A percentile compares a stretch with the other conserved stretches of the same genome.
Conservation (phyloP, 2,888 invertebrate genomes). For the Lasioglossum morio region DNA sequence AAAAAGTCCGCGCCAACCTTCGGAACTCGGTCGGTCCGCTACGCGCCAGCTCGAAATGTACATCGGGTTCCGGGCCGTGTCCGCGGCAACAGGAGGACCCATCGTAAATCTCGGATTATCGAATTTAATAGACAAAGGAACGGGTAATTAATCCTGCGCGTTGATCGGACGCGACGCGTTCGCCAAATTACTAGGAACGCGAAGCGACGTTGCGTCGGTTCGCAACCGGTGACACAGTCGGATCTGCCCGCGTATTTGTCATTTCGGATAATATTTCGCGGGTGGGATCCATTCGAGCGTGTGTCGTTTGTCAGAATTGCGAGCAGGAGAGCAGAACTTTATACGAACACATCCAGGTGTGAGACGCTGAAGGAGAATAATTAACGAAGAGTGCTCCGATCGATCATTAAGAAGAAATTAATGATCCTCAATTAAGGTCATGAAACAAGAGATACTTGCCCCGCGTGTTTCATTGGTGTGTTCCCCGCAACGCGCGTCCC, state of each 20-base stretch:
- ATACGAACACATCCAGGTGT: constrained; percentile 5
- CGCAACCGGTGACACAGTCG: neutral
- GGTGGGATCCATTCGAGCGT: constrained; percentile 4
- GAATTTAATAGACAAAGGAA: constrained; percentile 6
- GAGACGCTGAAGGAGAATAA: constrained; percentile 9
- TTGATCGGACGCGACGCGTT: neutral
- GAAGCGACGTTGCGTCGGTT: neutral
- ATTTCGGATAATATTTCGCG: constrained; percentile 22
- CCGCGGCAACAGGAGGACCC: neutral
- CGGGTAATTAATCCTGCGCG: constrained; percentile 15
- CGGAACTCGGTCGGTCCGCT: neutral
- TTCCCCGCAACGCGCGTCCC: neutral
- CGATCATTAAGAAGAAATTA: constrained; percentile 54
- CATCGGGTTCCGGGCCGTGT: neutral
- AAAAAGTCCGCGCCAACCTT: neutral
- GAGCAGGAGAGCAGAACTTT: neutral
- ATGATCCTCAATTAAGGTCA: constrained; percentile 37
- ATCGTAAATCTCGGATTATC: constrained; percentile 20
- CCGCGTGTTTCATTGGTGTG: constrained; percentile 15
- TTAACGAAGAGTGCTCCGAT: constrained; percentile 18
- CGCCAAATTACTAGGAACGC: neutral
- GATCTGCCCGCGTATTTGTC: neutral
- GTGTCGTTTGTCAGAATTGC: constrained; percentile 15
- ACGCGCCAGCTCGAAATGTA: neutral
- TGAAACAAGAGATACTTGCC: constrained; percentile 21